Percentiles rank a stretch among this genome's conserved stretches.
phyloP scores from a whole-genome alignment of 2,888 invertebrate genomes.

The Habroteleia sp. region DNA sequence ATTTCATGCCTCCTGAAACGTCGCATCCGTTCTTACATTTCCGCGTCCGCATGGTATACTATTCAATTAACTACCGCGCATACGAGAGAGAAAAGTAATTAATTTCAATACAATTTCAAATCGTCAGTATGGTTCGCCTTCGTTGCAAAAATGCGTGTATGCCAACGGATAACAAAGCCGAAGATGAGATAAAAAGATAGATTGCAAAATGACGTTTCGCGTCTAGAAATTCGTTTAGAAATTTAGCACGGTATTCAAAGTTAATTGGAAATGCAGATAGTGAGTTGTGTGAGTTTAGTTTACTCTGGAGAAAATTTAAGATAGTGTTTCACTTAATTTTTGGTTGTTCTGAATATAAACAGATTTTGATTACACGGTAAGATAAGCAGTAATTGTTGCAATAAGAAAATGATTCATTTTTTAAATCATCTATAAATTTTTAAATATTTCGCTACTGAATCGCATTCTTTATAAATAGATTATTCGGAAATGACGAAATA shows the following conservation, averaged over 20 bases:
- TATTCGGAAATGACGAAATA: too few relatives aligned
- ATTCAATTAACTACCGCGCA: constrained; percentile 57
- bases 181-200: constrained; percentile 53
- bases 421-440: too few relatives aligned
- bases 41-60: constrained; percentile 44
- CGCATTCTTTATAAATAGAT: too few relatives aligned
- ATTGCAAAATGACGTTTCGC: constrained; percentile 50
- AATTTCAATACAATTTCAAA: constrained; percentile 61
- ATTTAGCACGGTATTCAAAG: constrained; percentile 23
- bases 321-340: constrained; percentile 20
- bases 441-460: too few relatives aligned
- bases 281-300: neutral
- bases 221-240: constrained; percentile 50
- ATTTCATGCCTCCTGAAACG: constrained; percentile 64
- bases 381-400: constrained; percentile 18
- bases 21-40: constrained; percentile 63
- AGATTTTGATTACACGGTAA: constrained; percentile 18
- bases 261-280: constrained; percentile 41
- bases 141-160: constrained; percentile 39
- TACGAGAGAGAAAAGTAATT: constrained; percentile 55
- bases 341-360: constrained; percentile 8
- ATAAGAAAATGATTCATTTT: constrained; percentile 1
- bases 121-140: constrained; percentile 40
- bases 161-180: constrained; percentile 23
- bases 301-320: constrained; percentile 20